Percentiles rank a stretch among this genome's conserved stretches.
phyloP scores from a whole-genome alignment of 2,888 invertebrate genomes.

The Drosophila gaucha region DNA sequence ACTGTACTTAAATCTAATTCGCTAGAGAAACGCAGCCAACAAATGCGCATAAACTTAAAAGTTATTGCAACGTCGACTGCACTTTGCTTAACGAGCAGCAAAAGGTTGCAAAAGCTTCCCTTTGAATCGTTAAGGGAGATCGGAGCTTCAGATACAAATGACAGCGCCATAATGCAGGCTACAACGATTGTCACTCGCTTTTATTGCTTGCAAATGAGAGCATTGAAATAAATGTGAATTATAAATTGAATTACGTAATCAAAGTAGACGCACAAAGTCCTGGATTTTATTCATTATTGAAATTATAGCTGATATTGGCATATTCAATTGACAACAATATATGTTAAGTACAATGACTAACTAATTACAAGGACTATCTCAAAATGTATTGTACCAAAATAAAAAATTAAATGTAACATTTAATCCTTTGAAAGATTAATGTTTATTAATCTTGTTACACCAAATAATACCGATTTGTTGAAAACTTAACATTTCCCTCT shows the following conservation, averaged over 20 bases:
- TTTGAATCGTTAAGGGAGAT: constrained; percentile 5
- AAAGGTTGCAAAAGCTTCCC: constrained; percentile 33
- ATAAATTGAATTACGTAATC: constrained; percentile 4
- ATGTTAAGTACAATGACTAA: background rate
- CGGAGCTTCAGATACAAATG: constrained; percentile 14
- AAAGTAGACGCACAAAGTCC: background rate
- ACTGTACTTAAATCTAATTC: constrained; percentile 53
- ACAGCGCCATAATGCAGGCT: constrained; percentile 4
- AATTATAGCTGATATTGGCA: background rate
- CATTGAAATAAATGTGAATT: constrained; percentile 2
- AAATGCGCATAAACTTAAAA: constrained; percentile 58
- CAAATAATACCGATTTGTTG: too few relatives aligned
- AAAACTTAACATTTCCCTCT: too few relatives aligned
- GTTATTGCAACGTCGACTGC: constrained; percentile 55
- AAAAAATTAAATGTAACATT: background rate
- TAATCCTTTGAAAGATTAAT: too few relatives aligned
- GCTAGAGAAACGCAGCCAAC: constrained; percentile 55
- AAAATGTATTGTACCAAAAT: background rate
- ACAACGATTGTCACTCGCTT: constrained; percentile 12
- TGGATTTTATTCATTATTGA: constrained; percentile 3
- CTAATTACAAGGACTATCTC: background rate
- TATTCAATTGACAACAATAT: background rate
- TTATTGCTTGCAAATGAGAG: constrained; percentile 14
- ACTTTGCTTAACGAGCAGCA: constrained; percentile 62
- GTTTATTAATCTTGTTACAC: too few relatives aligned